Conservation (phyloP, 2,888 invertebrate species). For the Caradrina kadenii region DNA sequence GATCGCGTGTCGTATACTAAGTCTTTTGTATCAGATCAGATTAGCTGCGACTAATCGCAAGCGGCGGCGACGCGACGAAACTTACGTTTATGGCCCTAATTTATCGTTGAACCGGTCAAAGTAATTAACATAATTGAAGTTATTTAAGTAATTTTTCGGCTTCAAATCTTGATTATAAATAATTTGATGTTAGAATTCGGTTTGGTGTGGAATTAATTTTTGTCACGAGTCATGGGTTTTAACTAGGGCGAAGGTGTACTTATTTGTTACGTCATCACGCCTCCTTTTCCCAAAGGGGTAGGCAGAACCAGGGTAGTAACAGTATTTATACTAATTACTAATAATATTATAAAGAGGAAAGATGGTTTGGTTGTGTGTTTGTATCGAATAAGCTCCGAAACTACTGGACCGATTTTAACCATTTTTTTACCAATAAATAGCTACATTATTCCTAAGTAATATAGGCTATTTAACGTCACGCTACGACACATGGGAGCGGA, state of each 20-base stretch:
- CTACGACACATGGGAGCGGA: too few species aligned
- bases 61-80: conserved; percentile 62
- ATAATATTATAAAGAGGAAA: too few species aligned
- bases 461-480: too few species aligned
- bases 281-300: background rate
- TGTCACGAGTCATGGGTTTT: conserved; percentile 35
- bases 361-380: too few species aligned
- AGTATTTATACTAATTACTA: too few species aligned
- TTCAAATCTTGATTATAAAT: conserved; percentile 61
- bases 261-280: conserved; percentile 5
- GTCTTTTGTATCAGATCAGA: conserved; percentile 55
- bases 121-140: conserved; percentile 63
- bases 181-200: conserved; percentile 54
- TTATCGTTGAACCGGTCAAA: conserved; percentile 51
- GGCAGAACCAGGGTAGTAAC: background rate
- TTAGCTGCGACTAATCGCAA: conserved; percentile 74
- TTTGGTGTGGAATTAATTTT: conserved; percentile 53
- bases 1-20: conserved; percentile 53
- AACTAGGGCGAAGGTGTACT: conserved; percentile 9
- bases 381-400: too few species aligned
- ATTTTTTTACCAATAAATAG: too few species aligned
- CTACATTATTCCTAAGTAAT: too few species aligned
- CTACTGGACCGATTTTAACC: too few species aligned
- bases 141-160: conserved; percentile 56
- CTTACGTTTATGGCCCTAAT: conserved; percentile 60